Evolutionary conservation across 1,140 invertebrate species (phyloP), one percentile per base, ranked within the genome.

Genomic region (Scaptomyza hsui): DNA sequence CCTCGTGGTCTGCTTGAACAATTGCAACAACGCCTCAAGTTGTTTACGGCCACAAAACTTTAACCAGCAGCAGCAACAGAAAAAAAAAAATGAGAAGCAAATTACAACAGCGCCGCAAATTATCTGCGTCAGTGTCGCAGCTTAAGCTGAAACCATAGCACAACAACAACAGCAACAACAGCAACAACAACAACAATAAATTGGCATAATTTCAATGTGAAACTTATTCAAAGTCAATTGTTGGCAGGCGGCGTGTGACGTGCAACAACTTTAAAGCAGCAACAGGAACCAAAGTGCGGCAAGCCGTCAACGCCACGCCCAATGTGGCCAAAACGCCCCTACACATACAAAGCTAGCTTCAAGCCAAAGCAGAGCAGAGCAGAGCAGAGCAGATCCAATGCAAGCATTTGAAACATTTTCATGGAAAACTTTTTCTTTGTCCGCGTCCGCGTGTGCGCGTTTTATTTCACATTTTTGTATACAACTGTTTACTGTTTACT

Each of bases 371-470:
- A 52, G 26, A 75, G 59, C 76, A 48, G 19, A 37, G n/a, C 9
- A 52, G 26, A 75, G 59, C 76, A 48, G 55, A 78, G 57, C 67
- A 74, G 70, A 78, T 73, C 72, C 76, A 86, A 78, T 73, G 68
- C 76, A 86, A 83, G 81, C 80, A 80, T 85, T 86, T 85, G 72
- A 86, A 86, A 75, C 81, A 85, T 80, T 85, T 86, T 78, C 81
- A 86, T 80, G 76, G 69, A 80, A 80, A 85, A 85, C 60, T 86
- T 85, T 85, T 51, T 41, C 71, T 56, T 65, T 52, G 37, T 59
- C 37, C 49, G 70, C 35, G 26, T 39, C 21, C 52, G 61, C 56
- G 19, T 67, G 68, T 16, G 16, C 48, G 49, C 48, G 42, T 67
- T 79, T 70, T 67, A 64, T 37, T 61, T 64, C 44, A 44, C 42